A percentile compares a stretch with the other conserved stretches of the same genome.
phyloP scores from a whole-genome alignment of 2,888 invertebrate species.

The Cantharis rustica region DNA sequence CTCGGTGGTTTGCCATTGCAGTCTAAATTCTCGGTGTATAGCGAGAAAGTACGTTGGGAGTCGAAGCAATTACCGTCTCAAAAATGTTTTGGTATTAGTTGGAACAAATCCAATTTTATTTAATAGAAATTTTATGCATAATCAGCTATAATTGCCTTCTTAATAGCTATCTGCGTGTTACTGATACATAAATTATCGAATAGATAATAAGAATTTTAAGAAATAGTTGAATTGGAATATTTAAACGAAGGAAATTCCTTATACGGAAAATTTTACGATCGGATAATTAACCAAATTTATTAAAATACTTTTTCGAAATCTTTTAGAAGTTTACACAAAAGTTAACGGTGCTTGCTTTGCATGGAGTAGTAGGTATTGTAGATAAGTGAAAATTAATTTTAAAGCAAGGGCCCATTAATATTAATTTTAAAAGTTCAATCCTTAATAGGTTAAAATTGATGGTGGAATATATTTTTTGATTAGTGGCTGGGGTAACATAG shows the following conservation, averaged over 20 bases:
- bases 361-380: background rate
- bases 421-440: background rate
- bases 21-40: too few species aligned
- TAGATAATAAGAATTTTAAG: background rate
- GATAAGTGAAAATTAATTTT: background rate
- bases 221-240: background rate
- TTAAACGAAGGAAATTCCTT: background rate
- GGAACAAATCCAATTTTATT: background rate
- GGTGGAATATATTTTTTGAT: background rate
- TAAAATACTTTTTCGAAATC: background rate
- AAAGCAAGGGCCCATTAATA: background rate
- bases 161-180: background rate
- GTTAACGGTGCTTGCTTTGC: background rate
- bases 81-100: background rate
- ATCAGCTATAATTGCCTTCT: background rate
- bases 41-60: too few species aligned
- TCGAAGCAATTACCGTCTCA: too few species aligned
- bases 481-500: background rate
- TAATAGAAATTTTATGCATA: background rate
- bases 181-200: constrained; percentile 1
- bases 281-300: background rate
- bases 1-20: too few species aligned
- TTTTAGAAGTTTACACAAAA: background rate
- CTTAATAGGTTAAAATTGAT: background rate
- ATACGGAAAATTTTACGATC: background rate